Evolutionary conservation across 1,140 invertebrate species (phyloP).

Genomic region (Eumaeus atala): DNA sequence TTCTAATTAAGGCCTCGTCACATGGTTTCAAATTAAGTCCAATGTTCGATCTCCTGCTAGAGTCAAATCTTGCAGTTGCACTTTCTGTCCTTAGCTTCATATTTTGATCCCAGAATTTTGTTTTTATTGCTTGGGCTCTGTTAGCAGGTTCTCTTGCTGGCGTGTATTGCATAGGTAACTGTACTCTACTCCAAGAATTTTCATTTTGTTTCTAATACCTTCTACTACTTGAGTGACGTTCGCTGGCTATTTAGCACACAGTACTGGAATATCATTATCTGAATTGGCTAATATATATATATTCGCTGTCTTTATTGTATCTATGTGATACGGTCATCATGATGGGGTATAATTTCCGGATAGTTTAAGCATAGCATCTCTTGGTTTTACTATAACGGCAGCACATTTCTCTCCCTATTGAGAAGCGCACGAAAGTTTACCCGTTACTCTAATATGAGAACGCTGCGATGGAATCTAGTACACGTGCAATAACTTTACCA

Average conservation of each 20-base stretch:
- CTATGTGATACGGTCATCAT: too few relatives aligned
- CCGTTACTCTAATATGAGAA: too few relatives aligned
- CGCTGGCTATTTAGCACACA: conserved; percentile 33
- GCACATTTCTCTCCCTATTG: too few relatives aligned
- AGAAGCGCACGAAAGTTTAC: too few relatives aligned
- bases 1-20: conserved; percentile 29
- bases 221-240: conserved; percentile 55
- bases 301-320: too few relatives aligned
- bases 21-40: conserved; percentile 63
- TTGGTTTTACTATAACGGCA: too few relatives aligned
- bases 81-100: conserved; percentile 41
- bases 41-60: conserved; percentile 41
- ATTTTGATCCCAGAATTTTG: conserved; percentile 27
- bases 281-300: too few relatives aligned
- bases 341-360: too few relatives aligned
- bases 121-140: conserved; percentile 49
- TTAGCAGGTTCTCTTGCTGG: conserved; percentile 38
- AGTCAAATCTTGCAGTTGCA: conserved; percentile 30
- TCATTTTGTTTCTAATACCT: conserved; percentile 39
- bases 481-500: too few relatives aligned
- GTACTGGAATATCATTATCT: too few relatives aligned
- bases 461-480: too few relatives aligned
- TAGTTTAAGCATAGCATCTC: too few relatives aligned
- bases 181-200: conserved; percentile 27
- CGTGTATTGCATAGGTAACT: conserved; percentile 35